These are phyloP conservation scores for Tortrix viridana DNA, from an alignment of 2,888 invertebrate species.

Conservation along the genomic window DNA sequence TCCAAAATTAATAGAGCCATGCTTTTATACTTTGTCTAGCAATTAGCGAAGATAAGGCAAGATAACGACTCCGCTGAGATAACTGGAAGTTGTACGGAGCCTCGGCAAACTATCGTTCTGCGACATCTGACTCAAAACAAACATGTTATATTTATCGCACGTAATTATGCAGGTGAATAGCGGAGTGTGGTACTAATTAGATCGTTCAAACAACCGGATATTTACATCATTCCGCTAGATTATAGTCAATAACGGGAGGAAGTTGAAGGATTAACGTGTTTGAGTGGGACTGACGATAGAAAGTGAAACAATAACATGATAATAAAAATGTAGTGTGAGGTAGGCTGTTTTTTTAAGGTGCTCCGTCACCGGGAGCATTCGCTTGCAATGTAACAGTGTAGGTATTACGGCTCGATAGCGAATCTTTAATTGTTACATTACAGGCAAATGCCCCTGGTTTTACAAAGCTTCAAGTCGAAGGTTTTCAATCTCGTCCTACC, in stretches of 20 bases:
- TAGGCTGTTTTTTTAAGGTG: too few species aligned
- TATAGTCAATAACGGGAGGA: slow-evolving; percentile 21
- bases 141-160: slow-evolving; percentile 52
- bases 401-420: too few species aligned
- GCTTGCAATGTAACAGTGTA: too few species aligned
- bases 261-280: slow-evolving; percentile 27
- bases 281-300: too few species aligned
- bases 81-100: slow-evolving; percentile 59
- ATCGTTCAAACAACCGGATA: slow-evolving; percentile 66
- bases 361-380: too few species aligned
- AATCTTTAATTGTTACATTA: too few species aligned
- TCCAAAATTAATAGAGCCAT: slow-evolving; percentile 51
- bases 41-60: slow-evolving; percentile 77
- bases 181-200: slow-evolving; percentile 49
- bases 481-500: too few species aligned
- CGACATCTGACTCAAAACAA: slow-evolving; percentile 74
- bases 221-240: slow-evolving; percentile 46
- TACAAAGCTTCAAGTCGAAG: too few species aligned
- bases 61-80: slow-evolving; percentile 75
- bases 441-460: too few species aligned
- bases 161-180: slow-evolving; percentile 52
- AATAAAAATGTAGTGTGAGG: too few species aligned
- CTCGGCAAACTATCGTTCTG: slow-evolving; percentile 77
- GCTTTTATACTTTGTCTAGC: slow-evolving; percentile 71
- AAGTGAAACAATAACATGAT: too few species aligned